Evolutionary conservation across 2,888 invertebrate genomes (phyloP).

Genomic region (Celastrina argiolus): DNA sequence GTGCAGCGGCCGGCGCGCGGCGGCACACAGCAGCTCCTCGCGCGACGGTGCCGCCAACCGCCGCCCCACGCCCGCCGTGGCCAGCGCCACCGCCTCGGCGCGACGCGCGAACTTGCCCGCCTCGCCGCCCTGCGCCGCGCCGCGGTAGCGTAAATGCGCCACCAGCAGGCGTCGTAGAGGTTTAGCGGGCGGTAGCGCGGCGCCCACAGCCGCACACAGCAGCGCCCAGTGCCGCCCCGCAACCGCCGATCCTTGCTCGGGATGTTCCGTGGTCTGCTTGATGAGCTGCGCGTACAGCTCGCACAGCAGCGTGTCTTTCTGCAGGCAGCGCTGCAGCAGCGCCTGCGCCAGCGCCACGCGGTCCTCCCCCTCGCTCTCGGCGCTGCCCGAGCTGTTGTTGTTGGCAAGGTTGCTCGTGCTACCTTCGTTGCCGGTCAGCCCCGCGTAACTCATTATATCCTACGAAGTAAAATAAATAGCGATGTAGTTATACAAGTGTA

Average conservation of each 20-base stretch:
- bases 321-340: slow-evolving; percentile 93
- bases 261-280: slow-evolving; percentile 93
- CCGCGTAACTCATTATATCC: slow-evolving; percentile 91
- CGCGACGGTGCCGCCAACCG: slow-evolving; percentile 94
- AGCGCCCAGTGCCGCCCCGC: slow-evolving; percentile 95
- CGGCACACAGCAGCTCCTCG: slow-evolving; percentile 95
- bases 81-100: slow-evolving; percentile 84
- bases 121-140: slow-evolving; percentile 90
- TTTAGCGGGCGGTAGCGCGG: slow-evolving; percentile 92
- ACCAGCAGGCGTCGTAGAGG: slow-evolving; percentile 91
- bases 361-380: slow-evolving; percentile 86
- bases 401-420: slow-evolving; percentile 63
- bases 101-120: slow-evolving; percentile 96
- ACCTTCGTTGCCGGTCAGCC: slow-evolving; percentile 78
- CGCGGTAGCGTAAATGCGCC: slow-evolving; percentile 92
- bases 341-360: slow-evolving; percentile 92
- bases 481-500: too few species aligned
- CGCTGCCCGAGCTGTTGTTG: slow-evolving; percentile 59
- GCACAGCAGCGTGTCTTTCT: slow-evolving; percentile 90
- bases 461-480: slow-evolving; percentile 30
- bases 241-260: slow-evolving; percentile 91
- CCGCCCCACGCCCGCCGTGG: slow-evolving; percentile 78
- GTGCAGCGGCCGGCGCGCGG: slow-evolving; percentile 92
- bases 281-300: slow-evolving; percentile 95
- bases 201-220: slow-evolving; percentile 76